Conservation (phyloP, 2,797 vertebrate species). For the Knipowitschia caucasica region DNA sequence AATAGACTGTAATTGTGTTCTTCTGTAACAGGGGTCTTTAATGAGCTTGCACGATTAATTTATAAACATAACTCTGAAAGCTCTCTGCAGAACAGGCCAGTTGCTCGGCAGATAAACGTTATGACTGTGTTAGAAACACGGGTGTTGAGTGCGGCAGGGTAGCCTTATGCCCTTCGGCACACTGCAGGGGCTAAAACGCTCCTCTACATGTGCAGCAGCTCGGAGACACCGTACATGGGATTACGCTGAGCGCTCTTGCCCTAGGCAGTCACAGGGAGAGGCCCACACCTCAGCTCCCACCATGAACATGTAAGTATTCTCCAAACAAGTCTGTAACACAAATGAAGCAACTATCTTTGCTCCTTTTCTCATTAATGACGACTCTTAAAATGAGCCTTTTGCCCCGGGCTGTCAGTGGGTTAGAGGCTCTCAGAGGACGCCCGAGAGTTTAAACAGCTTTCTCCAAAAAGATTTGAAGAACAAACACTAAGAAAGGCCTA, state of each 20-base stretch:
- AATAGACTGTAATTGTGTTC: constrained; percentile 58
- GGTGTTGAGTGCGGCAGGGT: constrained; percentile 56
- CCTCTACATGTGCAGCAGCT: constrained; percentile 72
- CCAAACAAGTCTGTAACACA: constrained; percentile 11
- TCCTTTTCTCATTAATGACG: constrained; percentile 44
- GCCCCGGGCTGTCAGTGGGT: constrained; percentile 49
- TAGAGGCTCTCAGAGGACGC: constrained; percentile 30
- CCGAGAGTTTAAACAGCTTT: constrained; percentile 28
- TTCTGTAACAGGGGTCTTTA: constrained; percentile 45
- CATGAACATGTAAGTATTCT: constrained; percentile 9
- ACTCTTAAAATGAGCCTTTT: constrained; percentile 34
- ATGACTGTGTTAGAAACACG: constrained; percentile 34
- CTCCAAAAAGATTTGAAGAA: constrained; percentile 37
- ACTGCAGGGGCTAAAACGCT: constrained; percentile 79
- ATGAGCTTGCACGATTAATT: too few relatives aligned
- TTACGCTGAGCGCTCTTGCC: constrained; percentile 74
- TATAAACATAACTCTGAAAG: too few relatives aligned
- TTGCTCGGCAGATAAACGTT: constrained; percentile 29
- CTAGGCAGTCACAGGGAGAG: constrained; percentile 67
- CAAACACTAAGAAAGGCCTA: constrained; percentile 39
- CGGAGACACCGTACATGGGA: constrained; percentile 72
- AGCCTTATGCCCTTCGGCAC: constrained; percentile 75
- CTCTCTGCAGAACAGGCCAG: too few relatives aligned
- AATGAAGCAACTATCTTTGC: constrained; percentile 19
- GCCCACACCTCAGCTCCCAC: constrained; percentile 38